Conservation (phyloP, 2,797 vertebrate species). For the Lacerta agilis region DNA sequence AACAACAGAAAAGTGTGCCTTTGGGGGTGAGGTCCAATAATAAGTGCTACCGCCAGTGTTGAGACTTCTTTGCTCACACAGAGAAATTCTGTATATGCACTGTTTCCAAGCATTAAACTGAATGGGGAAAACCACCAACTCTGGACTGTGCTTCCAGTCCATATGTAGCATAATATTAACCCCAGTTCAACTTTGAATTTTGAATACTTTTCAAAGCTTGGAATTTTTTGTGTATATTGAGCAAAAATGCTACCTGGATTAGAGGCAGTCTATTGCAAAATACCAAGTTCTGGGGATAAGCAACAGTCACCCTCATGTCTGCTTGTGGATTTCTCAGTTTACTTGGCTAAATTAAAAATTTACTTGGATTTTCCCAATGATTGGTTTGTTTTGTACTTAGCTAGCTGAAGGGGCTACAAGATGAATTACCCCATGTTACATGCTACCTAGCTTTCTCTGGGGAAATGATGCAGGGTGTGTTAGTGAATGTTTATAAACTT, state of each 20-base stretch:
- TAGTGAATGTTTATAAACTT: neutral
- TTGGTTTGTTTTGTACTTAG: too few species aligned
- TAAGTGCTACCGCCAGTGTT: too few species aligned
- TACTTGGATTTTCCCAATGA: neutral
- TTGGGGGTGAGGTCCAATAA: too few species aligned
- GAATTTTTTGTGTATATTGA: too few species aligned
- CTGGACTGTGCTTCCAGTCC: neutral
- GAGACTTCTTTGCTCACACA: too few species aligned
- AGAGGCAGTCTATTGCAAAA: neutral
- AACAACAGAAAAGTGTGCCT: too few species aligned
- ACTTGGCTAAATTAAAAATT: neutral
- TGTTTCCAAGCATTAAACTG: too few species aligned
- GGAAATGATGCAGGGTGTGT: neutral
- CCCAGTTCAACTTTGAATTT: neutral
- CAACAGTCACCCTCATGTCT: neutral
- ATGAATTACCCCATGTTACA: too few species aligned
- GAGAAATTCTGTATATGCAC: too few species aligned
- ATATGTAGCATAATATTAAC: neutral
- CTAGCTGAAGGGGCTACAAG: too few species aligned
- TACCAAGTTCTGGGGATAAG: neutral
- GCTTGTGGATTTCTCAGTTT: neutral
- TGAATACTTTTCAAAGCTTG: too few species aligned
- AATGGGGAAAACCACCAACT: neutral
- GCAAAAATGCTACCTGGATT: neutral
- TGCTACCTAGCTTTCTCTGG: neutral